Evolutionary conservation across 2,888 invertebrate genomes (phyloP).

Genomic region (Phyllotreta cruciferae): DNA sequence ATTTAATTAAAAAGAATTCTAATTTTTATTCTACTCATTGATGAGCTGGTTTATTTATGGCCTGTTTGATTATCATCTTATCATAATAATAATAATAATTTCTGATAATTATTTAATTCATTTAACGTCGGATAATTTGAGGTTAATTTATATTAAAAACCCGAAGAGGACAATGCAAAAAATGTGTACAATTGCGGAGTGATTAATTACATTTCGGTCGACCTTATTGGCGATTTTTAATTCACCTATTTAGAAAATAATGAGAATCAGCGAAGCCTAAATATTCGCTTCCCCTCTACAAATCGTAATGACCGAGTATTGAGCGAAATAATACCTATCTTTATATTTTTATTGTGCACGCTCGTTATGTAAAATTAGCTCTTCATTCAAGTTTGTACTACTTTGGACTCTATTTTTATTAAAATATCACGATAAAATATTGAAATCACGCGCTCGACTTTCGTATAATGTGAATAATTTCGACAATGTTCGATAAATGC

Average conservation of each 20-base stretch:
- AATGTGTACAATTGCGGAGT: constrained; percentile 9
- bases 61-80: too few relatives aligned
- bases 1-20: too few relatives aligned
- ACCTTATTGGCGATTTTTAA: constrained; percentile 29
- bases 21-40: too few relatives aligned
- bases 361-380: constrained; percentile 21
- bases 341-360: constrained; percentile 21
- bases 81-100: too few relatives aligned
- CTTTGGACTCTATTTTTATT: not conserved
- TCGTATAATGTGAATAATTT: constrained; percentile 7
- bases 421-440: too few relatives aligned
- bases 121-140: too few relatives aligned
- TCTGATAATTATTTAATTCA: too few relatives aligned
- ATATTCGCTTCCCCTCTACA: constrained; percentile 27
- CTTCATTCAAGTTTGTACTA: constrained; percentile 11
- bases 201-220: constrained; percentile 21
- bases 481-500: constrained; percentile 5
- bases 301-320: not conserved
- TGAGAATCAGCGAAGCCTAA: constrained; percentile 32
- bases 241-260: constrained; percentile 28
- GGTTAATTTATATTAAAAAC: too few relatives aligned
- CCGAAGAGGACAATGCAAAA: not conserved
- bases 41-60: too few relatives aligned
- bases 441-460: constrained; percentile 6
- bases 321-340: constrained; percentile 24